phyloP scores from a whole-genome alignment of 1,140 invertebrate species.

The Drosophila insularis region DNA sequence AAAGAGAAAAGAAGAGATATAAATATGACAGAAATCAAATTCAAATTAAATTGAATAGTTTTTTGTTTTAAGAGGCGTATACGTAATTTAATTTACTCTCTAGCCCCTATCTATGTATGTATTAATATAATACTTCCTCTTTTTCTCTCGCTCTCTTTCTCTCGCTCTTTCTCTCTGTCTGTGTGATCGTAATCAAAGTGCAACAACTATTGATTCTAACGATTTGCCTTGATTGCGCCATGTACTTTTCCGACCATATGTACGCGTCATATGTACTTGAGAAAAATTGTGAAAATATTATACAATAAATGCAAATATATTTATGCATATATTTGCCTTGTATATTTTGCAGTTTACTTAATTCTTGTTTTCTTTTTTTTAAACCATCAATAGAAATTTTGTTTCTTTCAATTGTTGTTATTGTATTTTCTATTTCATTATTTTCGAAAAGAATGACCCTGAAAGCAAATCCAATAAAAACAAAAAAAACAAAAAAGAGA shows the following conservation, averaged over 20 bases:
- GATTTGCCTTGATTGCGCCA: slow-evolving; percentile 4
- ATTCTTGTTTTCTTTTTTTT: background rate
- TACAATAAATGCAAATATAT: background rate
- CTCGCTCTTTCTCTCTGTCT: background rate
- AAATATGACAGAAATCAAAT: background rate
- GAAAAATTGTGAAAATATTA: slow-evolving; percentile 1
- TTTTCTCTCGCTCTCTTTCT: background rate
- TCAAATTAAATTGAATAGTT: background rate
- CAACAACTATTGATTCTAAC: slow-evolving; percentile 10
- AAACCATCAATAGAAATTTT: background rate
- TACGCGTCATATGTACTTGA: background rate
- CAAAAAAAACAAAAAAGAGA: background rate
- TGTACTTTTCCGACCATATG: background rate
- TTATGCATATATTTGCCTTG: no score
- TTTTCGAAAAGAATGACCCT: background rate
- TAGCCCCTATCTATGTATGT: background rate
- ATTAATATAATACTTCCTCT: background rate
- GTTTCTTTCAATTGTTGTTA: background rate
- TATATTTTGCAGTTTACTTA: background rate
- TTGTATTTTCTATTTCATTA: background rate
- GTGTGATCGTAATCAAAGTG: slow-evolving; percentile 4
- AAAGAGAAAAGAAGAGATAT: background rate
- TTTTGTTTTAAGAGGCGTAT: slow-evolving; percentile 6
- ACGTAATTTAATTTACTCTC: background rate
- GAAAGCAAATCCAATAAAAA: slow-evolving; percentile 2